These are phyloP conservation scores for Hemichromis elongatus DNA, from an alignment of 2,113 vertebrate species.

Conservation along the genomic window DNA sequence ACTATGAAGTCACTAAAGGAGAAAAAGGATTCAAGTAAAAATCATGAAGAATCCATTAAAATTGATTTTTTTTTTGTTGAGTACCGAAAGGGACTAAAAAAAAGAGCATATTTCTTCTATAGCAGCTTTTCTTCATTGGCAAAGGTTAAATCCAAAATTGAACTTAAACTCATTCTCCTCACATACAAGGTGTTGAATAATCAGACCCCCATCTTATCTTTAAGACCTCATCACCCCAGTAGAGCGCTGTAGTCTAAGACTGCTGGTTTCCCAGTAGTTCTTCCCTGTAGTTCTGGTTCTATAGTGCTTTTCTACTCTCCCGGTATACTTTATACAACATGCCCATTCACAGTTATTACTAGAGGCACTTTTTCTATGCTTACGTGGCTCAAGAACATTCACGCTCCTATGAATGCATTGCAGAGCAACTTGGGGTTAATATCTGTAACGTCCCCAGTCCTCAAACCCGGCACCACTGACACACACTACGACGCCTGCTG, in stretches of 20 bases:
- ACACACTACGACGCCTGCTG: neutral
- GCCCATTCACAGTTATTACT: neutral
- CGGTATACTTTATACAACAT: neutral
- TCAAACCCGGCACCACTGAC: neutral
- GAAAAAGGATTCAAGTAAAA: conserved; percentile 80
- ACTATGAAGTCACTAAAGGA: conserved; percentile 40
- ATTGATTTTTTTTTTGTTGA: neutral
- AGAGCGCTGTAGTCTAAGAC: neutral
- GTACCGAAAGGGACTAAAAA: neutral
- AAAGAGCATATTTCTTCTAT: neutral
- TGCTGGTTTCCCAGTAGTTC: neutral
- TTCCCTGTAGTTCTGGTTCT: neutral
- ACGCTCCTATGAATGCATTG: neutral
- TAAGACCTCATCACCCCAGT: neutral
- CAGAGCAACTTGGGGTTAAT: neutral
- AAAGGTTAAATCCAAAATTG: neutral
- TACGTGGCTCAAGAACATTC: neutral
- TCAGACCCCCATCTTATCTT: neutral
- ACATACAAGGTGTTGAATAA: no score
- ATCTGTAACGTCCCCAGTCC: neutral
- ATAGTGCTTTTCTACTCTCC: neutral
- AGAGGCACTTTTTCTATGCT: neutral
- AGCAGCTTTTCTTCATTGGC: neutral
- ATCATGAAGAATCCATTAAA: conserved; percentile 76
- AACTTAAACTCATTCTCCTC: neutral